Evolutionary conservation across 2,888 invertebrate species (phyloP).

Genomic region (Plebejus melissa): DNA sequence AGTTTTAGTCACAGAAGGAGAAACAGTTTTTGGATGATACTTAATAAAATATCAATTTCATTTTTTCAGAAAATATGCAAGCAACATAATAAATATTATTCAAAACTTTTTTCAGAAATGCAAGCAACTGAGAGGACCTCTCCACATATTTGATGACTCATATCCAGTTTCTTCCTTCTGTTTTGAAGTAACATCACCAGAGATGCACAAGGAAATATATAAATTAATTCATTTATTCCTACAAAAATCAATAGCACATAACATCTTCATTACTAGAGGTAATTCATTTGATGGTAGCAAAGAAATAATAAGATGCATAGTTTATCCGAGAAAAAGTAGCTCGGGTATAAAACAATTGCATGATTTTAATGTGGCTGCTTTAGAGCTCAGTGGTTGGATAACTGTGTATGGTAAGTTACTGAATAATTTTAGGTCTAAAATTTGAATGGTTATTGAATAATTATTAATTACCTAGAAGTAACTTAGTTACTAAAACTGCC

Average conservation of each 20-base stretch:
- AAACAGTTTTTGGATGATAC: no score
- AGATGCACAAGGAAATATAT: constrained; percentile 57
- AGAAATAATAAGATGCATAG: constrained; percentile 75
- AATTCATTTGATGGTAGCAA: constrained; percentile 44
- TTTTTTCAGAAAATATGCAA: constrained; percentile 72
- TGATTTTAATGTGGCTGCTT: constrained; percentile 84
- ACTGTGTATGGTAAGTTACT: constrained; percentile 81
- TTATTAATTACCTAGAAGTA: no score
- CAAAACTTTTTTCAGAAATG: constrained; percentile 70
- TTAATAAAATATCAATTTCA: neutral
- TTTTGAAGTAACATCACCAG: constrained; percentile 72
- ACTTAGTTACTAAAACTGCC: no score
- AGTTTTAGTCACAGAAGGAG: no score
- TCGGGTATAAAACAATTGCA: constrained; percentile 76
- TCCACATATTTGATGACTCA: constrained; percentile 66
- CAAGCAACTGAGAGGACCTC: constrained; percentile 66
- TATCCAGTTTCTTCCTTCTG: constrained; percentile 86
- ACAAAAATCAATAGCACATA: constrained; percentile 84
- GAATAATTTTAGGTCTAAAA: no score
- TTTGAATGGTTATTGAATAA: no score
- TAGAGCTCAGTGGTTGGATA: constrained; percentile 88
- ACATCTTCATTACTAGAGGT: constrained; percentile 84
- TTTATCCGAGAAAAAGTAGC: constrained; percentile 82
- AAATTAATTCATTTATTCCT: constrained; percentile 79
- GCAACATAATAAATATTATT: constrained; percentile 38